Evolutionary conservation across 2,888 invertebrate genomes (phyloP), one percentile per base, ranked within the genome.

Genomic region (Cacoxenus indagator): DNA sequence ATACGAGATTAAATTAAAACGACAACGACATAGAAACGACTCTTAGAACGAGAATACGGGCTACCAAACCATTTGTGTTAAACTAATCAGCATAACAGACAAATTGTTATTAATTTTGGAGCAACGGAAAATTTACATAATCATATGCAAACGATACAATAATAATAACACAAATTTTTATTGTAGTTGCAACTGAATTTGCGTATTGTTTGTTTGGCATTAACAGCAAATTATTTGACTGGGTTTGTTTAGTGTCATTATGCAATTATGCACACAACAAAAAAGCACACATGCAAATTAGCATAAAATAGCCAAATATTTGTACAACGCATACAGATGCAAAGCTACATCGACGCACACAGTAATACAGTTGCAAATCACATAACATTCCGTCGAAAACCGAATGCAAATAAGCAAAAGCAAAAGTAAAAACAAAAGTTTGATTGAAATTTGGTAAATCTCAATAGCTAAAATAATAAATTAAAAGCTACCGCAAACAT

Each of bases 301-400:
- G 43, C 61, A 62, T 62, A 62, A 62, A 37, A 62, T 45, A 11
- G 22, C 37, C 22, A 61, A 61, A 61, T 61, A 61, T 61, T 61
- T 61, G 59, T n/a, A 37, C 17, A 19, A 43, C 8, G 22, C 22
- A 51, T 22, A 22, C 51, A 51, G 8, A 48, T 19, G 48, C 48
- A 19, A 51, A 22, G 2, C 11, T n/a, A 43, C 11, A 37, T 11
- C 17, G 3, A 51, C 51, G 22, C 17, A 51, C 51, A 22, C 22
- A 51, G 22, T 17, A 17, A 51, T 9, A 22, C 22, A 51, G 37
- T 37, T 37, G 14, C 37, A 37, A 37, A 37, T 4, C 37, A 37
- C 8, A 11, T 14, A 4, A 17, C 22, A 51, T 19, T 5, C 22
- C 19, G 17, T 22, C n/a, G n/a, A n/a, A n/a, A n/a, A n/a, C n/a